Conservation (phyloP, 1,140 invertebrate species). For the Batillaria attramentaria region DNA sequence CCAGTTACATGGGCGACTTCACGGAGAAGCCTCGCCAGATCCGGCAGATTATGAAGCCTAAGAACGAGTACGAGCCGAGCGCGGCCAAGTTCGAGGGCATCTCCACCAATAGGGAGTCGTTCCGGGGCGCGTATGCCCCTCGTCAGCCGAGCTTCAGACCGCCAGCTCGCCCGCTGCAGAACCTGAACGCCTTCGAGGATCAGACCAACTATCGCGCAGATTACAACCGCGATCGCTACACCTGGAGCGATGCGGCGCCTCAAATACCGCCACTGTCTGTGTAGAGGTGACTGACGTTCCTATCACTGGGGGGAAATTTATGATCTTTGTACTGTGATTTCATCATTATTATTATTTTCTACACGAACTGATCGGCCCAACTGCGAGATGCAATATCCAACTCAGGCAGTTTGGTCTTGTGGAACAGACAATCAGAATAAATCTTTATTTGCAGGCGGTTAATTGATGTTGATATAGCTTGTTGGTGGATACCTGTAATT, state of each 20-base stretch:
- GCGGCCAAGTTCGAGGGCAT: conserved; percentile 26
- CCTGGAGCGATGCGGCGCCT: not conserved
- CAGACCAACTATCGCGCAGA: conserved; percentile 21
- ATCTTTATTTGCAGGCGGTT: no score
- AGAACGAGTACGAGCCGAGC: conserved; percentile 37
- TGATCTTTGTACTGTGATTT: no score
- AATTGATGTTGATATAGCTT: no score
- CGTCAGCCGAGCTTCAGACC: conserved; percentile 35
- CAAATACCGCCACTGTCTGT: conserved; percentile 6
- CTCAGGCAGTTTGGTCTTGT: no score
- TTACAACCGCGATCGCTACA: not conserved
- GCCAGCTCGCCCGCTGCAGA: conserved; percentile 4
- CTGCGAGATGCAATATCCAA: no score
- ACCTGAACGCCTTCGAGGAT: conserved; percentile 32
- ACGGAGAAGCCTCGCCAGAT: conserved; percentile 9
- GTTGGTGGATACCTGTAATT: no score
- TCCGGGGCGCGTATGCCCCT: conserved; percentile 24
- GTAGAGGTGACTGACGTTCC: no score
- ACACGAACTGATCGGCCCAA: no score
- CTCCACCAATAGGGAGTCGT: conserved; percentile 33
- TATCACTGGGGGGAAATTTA: no score
- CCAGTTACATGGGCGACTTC: conserved; percentile 41
- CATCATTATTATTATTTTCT: no score
- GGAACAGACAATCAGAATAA: no score
- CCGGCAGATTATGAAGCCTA: conserved; percentile 18